Evolutionary conservation across 2,888 invertebrate genomes (phyloP).

Genomic region (Hirtodrosophila confusa): DNA sequence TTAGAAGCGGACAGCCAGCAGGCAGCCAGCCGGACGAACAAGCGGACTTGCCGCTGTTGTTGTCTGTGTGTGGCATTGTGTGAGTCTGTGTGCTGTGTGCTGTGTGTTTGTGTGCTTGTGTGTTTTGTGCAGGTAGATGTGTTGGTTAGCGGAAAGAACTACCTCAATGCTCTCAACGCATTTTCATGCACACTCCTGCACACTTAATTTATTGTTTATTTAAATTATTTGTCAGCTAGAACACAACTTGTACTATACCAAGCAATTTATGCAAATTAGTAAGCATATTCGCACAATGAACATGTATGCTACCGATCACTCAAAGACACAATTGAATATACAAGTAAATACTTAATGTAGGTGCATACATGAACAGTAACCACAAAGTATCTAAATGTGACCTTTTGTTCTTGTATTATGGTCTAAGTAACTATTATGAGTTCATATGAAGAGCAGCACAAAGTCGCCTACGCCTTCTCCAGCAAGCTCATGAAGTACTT

Average conservation of each 20-base stretch:
- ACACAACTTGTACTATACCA: not conserved
- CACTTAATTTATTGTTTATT: slow-evolving; percentile 34
- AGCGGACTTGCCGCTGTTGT: slow-evolving; percentile 32
- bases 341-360: no score
- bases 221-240: slow-evolving; percentile 20
- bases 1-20: slow-evolving; percentile 60
- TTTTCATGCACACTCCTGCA: slow-evolving; percentile 21
- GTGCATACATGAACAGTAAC: no score
- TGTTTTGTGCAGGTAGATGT: slow-evolving; percentile 7
- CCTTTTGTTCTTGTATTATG: no score
- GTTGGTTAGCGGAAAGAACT: slow-evolving; percentile 22
- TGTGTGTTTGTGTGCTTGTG: slow-evolving; percentile 7
- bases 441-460: not conserved
- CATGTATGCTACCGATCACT: no score
- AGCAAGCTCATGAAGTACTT: not conserved
- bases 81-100: slow-evolving; percentile 6
- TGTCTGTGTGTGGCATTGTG: slow-evolving; percentile 6
- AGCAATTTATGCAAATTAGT: not conserved
- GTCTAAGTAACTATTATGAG: not conserved
- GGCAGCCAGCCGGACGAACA: slow-evolving; percentile 11
- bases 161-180: slow-evolving; percentile 44
- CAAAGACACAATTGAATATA: no score
- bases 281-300: not conserved
- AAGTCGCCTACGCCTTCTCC: not conserved
- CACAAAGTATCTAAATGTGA: no score